Evolutionary conservation across 1,140 invertebrate species (phyloP), one percentile per base, ranked within the genome.

Genomic region (Chironomus tepperi): DNA sequence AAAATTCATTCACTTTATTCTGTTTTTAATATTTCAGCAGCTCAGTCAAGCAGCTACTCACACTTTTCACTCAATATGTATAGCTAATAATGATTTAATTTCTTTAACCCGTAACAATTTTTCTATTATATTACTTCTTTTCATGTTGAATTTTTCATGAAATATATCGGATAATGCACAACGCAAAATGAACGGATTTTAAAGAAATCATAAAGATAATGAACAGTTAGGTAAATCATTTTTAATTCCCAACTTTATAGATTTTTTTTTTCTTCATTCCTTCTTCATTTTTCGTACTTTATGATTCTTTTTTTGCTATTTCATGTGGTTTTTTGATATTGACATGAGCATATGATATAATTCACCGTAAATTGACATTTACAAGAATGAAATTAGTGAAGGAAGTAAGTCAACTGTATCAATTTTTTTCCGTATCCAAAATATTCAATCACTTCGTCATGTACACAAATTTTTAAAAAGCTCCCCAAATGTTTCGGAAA

Each of bases 151-250:
- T 57, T 57, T 34, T 34, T 5, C 24, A 34, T 34, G 3, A 57
- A 57, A 57, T 12, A 57, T 57, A 57, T 57, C 47, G 47, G 47
- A n/a, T 57, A 57, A 57, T 57, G 47, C 47, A 57, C 47, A 57
- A 57, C 24, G 24, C 1, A 34, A 34, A 34, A 34, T 34, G 47
- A 57, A 57, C 47, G 47, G 47, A 57, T 57, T 57, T 34, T 34
- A 34, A 34, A 34, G 24, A 34, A 34, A 57, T 57, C 47, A 57
- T 57, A 57, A 57, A 57, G 47, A 57, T 57, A 57, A 57, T 57
- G 10, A 57, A 57, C 47, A 57, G 47, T 57, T 34, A 34, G 24
- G 24, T 34, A 34, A 57, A 57, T 57, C 47, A 57, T 57, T 57
- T 57, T 12, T 57, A n/a, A 57, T 57, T 57, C 47, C 12, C 3